Evolutionary conservation across 2,797 vertebrate species (phyloP), one percentile per base, ranked within the genome.

Genomic region (Sebastes minor): DNA sequence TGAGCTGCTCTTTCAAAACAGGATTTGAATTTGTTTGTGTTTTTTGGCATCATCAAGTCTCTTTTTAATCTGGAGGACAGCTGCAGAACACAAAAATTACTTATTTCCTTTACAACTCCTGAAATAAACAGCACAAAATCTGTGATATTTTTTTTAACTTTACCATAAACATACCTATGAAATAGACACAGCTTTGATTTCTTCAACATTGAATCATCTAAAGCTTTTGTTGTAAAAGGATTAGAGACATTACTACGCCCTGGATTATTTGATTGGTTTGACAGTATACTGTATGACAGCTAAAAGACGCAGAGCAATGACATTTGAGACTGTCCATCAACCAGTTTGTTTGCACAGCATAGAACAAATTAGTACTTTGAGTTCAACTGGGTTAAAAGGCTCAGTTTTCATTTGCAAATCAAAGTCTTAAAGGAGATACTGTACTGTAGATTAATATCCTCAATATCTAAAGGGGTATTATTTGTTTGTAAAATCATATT

Each of bases 401-500:
- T 63, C n/a, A 11, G 18, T 53, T 88, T 71, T 67, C 30, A 77
- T 59, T 69, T 79, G 18, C 18, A 72, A 76, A 33, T 71, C 12
- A 65, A 77, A 64, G 9, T 35, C 14, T 60, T 25, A 76, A 71
- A 68, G 10, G n/a, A 71, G 22, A 33, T 42, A 56, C 5, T 66
- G 16, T 22, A 60, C 25, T 46, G 11, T 52, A 74, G 42, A 74
- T 85, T 59, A 70, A 87, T 79, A 35, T 23, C 33, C 56, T 80
- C 42, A 30, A 72, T 69, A 11, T 74, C 20, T 25, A 12, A 77
- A 70, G 9, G 3, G 42, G 14, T 65, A 60, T 61, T 85, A 71
- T 89, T 83, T 91, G 46, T 86, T 89, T 85, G 53, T 72, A 81
- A 86, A 90, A 80, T 62, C 18, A 11, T 61, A 46, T 64, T 79